Evolutionary conservation across 2,797 vertebrate genomes (phyloP).

Genomic region (Furcifer pardalis): DNA sequence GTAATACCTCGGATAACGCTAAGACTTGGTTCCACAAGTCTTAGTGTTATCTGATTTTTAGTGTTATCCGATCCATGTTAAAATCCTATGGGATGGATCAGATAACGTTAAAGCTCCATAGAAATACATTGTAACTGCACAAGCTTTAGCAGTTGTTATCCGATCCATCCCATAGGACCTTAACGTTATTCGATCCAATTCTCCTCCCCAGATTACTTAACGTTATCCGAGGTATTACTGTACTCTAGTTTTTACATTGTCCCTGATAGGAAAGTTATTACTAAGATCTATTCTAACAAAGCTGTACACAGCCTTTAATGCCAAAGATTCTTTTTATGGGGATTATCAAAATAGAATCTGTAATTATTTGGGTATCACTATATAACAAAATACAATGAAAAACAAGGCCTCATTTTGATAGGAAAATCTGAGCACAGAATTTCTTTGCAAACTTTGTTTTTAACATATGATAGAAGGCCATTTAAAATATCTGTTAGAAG

Average conservation of each 20-base stretch:
- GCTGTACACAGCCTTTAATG: conserved; percentile 27
- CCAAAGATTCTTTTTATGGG: conserved; percentile 44
- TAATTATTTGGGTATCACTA: conserved; percentile 49
- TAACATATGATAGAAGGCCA: conserved; percentile 64
- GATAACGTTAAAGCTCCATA: too few relatives aligned
- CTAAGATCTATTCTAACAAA: conserved; percentile 45
- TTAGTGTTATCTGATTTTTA: too few relatives aligned
- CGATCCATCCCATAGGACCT: too few relatives aligned
- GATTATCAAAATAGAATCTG: conserved; percentile 33
- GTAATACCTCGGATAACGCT: too few relatives aligned
- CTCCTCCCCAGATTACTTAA: too few relatives aligned
- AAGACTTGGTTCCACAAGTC: too few relatives aligned
- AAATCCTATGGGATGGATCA: too few relatives aligned
- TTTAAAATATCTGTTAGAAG: conserved; percentile 65
- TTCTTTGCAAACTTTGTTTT: conserved; percentile 56
- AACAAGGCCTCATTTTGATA: conserved; percentile 63
- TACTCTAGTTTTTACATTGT: conserved; percentile 24
- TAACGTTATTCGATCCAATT: too few relatives aligned
- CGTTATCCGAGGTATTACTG: conserved; percentile 38
- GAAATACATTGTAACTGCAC: too few relatives aligned
- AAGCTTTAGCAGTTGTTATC: too few relatives aligned
- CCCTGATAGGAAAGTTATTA: conserved; percentile 2
- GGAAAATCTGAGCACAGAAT: conserved; percentile 70
- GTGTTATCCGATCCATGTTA: too few relatives aligned
- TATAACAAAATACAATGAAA: conserved; percentile 57